phyloP scores from a whole-genome alignment of 2,797 vertebrate genomes.

The Yasuhikotakia modesta region DNA sequence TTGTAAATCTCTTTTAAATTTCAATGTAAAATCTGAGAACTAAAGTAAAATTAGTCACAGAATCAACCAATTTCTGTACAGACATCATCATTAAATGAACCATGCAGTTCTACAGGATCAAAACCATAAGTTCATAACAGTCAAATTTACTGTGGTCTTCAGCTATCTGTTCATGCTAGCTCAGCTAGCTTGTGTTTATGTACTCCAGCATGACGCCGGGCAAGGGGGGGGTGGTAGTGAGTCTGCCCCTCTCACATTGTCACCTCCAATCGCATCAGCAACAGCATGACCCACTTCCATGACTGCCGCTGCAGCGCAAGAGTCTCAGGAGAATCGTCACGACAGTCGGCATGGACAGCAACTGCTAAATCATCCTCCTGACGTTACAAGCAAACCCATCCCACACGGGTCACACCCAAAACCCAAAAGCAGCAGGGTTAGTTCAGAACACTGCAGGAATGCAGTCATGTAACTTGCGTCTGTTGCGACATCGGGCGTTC shows the following conservation, averaged over 20 bases:
- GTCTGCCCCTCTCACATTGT: slow-evolving; percentile 54
- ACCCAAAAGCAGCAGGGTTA: background rate
- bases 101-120: too few relatives aligned
- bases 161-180: slow-evolving; percentile 9
- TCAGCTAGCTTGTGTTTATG: slow-evolving; percentile 17
- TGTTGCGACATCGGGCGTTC: slow-evolving; percentile 16
- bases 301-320: slow-evolving; percentile 11
- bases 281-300: slow-evolving; percentile 58
- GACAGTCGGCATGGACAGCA: background rate
- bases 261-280: slow-evolving; percentile 52
- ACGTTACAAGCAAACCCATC: background rate
- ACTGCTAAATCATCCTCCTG: slow-evolving; percentile 37
- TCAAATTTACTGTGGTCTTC: slow-evolving; percentile 3
- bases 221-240: slow-evolving; percentile 13
- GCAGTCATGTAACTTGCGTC: slow-evolving; percentile 14
- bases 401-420: slow-evolving; percentile 28
- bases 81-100: background rate
- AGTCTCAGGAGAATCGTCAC: slow-evolving; percentile 12
- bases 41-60: background rate
- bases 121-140: background rate
- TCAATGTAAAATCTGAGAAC: background rate
- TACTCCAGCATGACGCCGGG: slow-evolving; percentile 2
- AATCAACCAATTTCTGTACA: background rate
- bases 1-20: too few relatives aligned
- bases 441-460: background rate